phyloP scores from a whole-genome alignment of 23 tunicate species.

The Diplosoma virens region DNA sequence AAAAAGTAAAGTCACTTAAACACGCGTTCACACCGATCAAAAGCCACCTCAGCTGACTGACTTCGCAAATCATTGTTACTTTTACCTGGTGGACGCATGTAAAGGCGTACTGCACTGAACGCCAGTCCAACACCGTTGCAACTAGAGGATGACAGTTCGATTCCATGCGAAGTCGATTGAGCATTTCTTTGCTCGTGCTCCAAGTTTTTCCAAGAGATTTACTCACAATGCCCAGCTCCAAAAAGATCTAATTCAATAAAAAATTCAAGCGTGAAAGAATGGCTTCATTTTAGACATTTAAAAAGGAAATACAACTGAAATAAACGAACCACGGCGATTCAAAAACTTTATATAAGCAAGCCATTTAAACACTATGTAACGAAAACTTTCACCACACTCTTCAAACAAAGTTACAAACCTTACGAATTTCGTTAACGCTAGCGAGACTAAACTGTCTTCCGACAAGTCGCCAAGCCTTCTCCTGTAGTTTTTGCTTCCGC shows the following conservation, averaged over 20 bases:
- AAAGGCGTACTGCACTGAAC: slow-evolving; percentile 38
- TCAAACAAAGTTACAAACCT: slow-evolving; percentile 40
- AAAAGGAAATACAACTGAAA: too few relatives aligned
- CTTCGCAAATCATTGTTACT: background rate
- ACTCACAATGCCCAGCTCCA: background rate
- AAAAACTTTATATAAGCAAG: too few relatives aligned
- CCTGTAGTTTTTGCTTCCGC: slow-evolving; percentile 26
- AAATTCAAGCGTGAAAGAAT: too few relatives aligned
- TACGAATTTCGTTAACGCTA: slow-evolving; percentile 54
- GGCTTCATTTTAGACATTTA: too few relatives aligned
- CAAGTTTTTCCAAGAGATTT: slow-evolving; percentile 21
- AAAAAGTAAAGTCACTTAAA: too few relatives aligned
- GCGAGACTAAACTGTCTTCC: slow-evolving; percentile 60
- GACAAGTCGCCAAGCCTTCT: slow-evolving; percentile 51
- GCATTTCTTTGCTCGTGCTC: slow-evolving; percentile 64
- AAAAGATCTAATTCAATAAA: background rate
- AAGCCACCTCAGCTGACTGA: background rate
- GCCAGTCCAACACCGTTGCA: slow-evolving; percentile 62
- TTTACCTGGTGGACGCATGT: slow-evolving; percentile 1
- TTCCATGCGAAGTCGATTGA: slow-evolving; percentile 26
- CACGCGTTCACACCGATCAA: too few relatives aligned
- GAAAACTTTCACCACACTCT: too few relatives aligned
- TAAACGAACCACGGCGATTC: too few relatives aligned
- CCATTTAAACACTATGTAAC: too few relatives aligned
- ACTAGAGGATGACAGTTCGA: slow-evolving; percentile 59